Conservation (phyloP, 2,113 vertebrate species). For the Silurus glanis region DNA sequence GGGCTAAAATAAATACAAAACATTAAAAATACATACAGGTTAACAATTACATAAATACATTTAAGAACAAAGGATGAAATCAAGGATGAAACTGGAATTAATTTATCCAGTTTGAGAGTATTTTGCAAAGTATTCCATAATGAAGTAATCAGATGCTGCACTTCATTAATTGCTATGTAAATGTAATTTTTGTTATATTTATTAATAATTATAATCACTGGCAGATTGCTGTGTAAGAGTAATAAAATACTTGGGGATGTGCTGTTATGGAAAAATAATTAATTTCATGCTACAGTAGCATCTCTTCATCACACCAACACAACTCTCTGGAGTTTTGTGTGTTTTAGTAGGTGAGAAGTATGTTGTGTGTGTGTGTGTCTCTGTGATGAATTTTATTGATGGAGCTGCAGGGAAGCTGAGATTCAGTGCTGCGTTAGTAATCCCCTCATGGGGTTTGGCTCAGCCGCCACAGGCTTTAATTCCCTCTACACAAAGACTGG, state of each 20-base stretch:
- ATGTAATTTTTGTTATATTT: neutral
- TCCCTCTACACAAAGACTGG: slow-evolving; percentile 14
- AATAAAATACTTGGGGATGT: neutral
- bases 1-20: too few species aligned
- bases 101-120: too few species aligned
- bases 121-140: too few species aligned
- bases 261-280: neutral
- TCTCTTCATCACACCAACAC: neutral
- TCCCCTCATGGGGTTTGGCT: slow-evolving; percentile 44
- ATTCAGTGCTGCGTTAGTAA: slow-evolving; percentile 34
- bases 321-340: neutral
- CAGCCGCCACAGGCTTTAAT: slow-evolving; percentile 36
- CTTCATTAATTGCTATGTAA: neutral
- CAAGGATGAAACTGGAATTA: too few species aligned
- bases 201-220: neutral
- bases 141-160: neutral
- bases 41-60: too few species aligned
- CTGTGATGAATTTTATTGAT: slow-evolving; percentile 39
- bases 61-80: too few species aligned
- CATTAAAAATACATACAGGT: too few species aligned
- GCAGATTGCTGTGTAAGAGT: neutral
- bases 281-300: neutral
- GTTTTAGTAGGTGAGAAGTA: neutral
- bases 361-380: slow-evolving; percentile 13
- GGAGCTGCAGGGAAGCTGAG: slow-evolving; percentile 37